Percentiles rank a stretch among this genome's conserved stretches.
phyloP scores from a whole-genome alignment of 1,140 invertebrate species.

The Nebria ingens region DNA sequence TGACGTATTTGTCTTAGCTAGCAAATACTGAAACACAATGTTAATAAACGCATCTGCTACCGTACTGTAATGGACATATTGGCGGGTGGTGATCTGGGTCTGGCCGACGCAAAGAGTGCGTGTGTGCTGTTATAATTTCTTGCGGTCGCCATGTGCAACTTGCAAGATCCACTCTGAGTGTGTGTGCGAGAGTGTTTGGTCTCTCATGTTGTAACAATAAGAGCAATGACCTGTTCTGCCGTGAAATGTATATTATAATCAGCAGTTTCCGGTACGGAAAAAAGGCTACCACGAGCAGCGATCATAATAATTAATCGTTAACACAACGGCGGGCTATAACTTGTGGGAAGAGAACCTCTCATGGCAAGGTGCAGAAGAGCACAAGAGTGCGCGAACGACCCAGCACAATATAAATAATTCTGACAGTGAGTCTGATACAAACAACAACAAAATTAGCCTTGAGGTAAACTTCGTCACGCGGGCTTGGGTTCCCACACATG shows the following conservation, averaged over 20 bases:
- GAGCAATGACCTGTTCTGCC: slow-evolving; percentile 1
- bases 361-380: too few species aligned
- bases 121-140: too few species aligned
- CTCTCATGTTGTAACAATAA: slow-evolving; percentile 4
- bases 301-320: slow-evolving; percentile 8
- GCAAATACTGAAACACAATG: too few species aligned
- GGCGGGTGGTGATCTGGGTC: too few species aligned
- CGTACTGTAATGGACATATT: too few species aligned
- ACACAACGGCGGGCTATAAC: too few species aligned
- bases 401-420: slow-evolving; percentile 1
- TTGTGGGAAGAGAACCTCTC: not conserved
- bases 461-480: not conserved
- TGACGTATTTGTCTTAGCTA: too few species aligned
- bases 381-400: not conserved
- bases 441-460: not conserved
- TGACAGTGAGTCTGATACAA: not conserved
- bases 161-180: too few species aligned
- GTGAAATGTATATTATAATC: slow-evolving; percentile 9
- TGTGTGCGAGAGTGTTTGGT: too few species aligned
- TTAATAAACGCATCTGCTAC: too few species aligned
- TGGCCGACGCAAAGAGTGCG: too few species aligned
- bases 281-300: slow-evolving; percentile 3
- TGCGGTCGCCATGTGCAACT: too few species aligned
- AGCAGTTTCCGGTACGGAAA: slow-evolving; percentile 6
- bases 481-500: not conserved